phyloP scores from a whole-genome alignment of 53 echinoderm and acorn worm species.

The Apostichopus leukothele region DNA sequence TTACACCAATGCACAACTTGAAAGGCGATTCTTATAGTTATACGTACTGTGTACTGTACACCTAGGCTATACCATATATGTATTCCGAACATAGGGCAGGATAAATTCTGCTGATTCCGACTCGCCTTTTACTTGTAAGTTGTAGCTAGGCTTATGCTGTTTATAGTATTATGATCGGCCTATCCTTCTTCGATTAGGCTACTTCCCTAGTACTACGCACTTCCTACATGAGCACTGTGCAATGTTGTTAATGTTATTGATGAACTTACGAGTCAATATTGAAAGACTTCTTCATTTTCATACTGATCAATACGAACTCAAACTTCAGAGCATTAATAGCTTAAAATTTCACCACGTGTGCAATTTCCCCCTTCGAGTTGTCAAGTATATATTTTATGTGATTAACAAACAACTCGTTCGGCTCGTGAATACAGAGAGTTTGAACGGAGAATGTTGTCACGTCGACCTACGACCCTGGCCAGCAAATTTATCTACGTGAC shows the following conservation, averaged over 20 bases:
- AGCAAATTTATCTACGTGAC: not conserved
- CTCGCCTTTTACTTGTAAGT: too few relatives aligned
- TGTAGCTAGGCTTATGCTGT: too few relatives aligned
- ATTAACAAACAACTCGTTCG: not conserved
- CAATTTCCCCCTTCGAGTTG: not conserved
- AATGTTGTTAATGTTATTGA: too few relatives aligned
- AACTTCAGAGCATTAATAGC: not conserved
- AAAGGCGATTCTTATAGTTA: too few relatives aligned
- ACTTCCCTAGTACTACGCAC: not conserved
- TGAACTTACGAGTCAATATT: conserved; percentile 45
- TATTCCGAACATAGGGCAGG: too few relatives aligned
- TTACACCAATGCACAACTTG: too few relatives aligned
- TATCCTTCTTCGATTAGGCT: not conserved
- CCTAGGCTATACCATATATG: too few relatives aligned
- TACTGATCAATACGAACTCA: not conserved
- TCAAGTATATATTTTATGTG: not conserved
- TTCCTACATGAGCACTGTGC: not conserved
- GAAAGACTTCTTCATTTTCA: conserved; percentile 43
- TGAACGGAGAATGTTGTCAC: not conserved
- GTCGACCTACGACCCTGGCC: not conserved
- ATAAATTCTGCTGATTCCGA: too few relatives aligned
- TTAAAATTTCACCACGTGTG: not conserved
- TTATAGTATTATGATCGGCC: too few relatives aligned
- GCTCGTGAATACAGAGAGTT: not conserved
- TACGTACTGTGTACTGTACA: too few relatives aligned